Base-by-base conservation (phyloP, 2,797 vertebrate genomes). In the Lepilemur septentrionalis region DNA sequence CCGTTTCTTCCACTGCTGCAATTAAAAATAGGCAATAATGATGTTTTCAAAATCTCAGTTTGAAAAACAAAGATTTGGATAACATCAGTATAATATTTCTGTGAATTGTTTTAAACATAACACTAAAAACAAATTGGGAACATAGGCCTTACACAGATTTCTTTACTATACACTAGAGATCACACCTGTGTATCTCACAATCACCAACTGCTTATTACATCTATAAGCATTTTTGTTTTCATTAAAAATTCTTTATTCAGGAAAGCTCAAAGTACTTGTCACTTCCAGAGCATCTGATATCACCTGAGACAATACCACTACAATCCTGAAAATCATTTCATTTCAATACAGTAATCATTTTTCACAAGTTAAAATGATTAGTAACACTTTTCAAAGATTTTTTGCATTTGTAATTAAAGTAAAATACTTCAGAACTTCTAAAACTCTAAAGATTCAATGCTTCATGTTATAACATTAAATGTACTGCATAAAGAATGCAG, bases 1-100 rank as follows among this genome's bases (percentile, higher is more conserved):
- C 99, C 22, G 99, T 99, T 98, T 99, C 99, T 98, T 99, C 99
- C 89, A 99, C 99, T 98, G 99, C 99, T 99, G 93, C 83, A 98
- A 98, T 98, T 80, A 96, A 97, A 98, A 96, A 96, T 67, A 94
- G 7, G 28, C 1, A 94, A 86, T 63, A 89, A 91, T 23, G 12
- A 41, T 43, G 17, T 41, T 97, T 89, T 41, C 55, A 86, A 96
- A 96, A 80, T 57, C 30, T 86, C 41, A 83, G n/a, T 96, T 87
- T 70, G 17, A 4, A 63, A 95, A 83, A 79, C 43, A 85, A 89
- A 94, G 18, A 87, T 76, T 75, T 92, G 18, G 73, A 70, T 61
- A 61, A 63, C 3, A 93, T 25, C 32, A 79, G 8, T 52, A 20
- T 61, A 94, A 38, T 92, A 79, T 41, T 88, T 92, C 25, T 75